phyloP scores from a whole-genome alignment of 37 sponge, comb jelly and placozoan species.

The Spongilla lacustris region DNA sequence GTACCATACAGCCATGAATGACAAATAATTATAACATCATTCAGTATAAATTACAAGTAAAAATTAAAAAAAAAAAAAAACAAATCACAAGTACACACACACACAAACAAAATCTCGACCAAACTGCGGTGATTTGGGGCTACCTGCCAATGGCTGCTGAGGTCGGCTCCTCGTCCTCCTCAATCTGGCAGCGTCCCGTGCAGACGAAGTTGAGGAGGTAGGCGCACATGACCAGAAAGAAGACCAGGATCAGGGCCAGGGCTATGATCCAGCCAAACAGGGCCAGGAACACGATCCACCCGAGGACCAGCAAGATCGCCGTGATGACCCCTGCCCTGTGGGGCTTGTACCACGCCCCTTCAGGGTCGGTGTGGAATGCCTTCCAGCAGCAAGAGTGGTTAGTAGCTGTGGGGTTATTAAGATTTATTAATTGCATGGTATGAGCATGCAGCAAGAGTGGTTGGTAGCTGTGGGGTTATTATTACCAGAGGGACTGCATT shows the following conservation, averaged over 20 bases:
- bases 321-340: conserved; percentile 73
- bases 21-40: background rate
- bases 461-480: background rate
- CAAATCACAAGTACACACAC: background rate
- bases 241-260: conserved; percentile 45
- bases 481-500: no score
- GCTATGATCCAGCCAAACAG: conserved; percentile 71
- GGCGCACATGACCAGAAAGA: conserved; percentile 39
- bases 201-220: conserved; percentile 55
- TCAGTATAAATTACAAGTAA: background rate
- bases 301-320: conserved; percentile 59
- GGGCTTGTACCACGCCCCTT: conserved; percentile 71
- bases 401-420: no score
- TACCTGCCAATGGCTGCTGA: no score
- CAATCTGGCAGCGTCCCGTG: conserved; percentile 59
- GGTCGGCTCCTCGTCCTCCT: conserved; percentile 19
- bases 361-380: conserved; percentile 66
- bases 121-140: background rate
- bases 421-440: no score
- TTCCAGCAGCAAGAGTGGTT: conserved; percentile 58
- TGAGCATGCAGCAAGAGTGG: no score
- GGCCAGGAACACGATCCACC: conserved; percentile 67
- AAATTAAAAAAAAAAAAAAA: background rate
- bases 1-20: background rate
- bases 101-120: background rate